Evolutionary conservation across 1,140 invertebrate species (phyloP).

Genomic region (Diorhabda sublineata): DNA sequence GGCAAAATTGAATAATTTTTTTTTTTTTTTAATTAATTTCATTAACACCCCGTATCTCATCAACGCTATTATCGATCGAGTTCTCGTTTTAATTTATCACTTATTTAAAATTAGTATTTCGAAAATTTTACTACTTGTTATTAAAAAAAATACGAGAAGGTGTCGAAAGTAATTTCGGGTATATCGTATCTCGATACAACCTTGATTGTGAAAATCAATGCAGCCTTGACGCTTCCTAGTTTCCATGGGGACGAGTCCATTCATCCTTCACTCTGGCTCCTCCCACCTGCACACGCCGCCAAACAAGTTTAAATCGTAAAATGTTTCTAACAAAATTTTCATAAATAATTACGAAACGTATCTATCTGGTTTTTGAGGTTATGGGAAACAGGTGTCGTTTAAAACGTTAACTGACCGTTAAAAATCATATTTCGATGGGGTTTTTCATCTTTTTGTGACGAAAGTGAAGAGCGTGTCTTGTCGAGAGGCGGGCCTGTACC

Average conservation of each 20-base stretch:
- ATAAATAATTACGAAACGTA: not conserved
- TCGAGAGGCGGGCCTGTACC: constrained; percentile 14
- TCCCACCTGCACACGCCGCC: constrained; percentile 24
- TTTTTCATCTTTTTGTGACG: no score
- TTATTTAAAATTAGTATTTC: no score
- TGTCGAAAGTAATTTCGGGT: not conserved
- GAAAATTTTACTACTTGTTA: not conserved
- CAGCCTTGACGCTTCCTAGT: constrained; percentile 41
- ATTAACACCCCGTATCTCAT: no score
- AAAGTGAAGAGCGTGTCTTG: not conserved
- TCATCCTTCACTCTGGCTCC: constrained; percentile 41
- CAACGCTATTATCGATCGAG: no score
- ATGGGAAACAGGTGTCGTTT: not conserved
- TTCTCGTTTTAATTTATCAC: no score
- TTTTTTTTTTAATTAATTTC: no score
- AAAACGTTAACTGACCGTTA: no score
- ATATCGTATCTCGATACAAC: constrained; percentile 24
- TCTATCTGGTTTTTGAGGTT: not conserved
- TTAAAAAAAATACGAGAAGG: constrained; percentile 5
- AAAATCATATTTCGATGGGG: no score
- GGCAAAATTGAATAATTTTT: no score
- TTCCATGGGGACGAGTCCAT: constrained; percentile 36
- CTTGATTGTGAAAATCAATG: constrained; percentile 44
- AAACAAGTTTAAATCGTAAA: not conserved
- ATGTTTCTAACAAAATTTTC: not conserved